Conservation (phyloP, 2,113 vertebrate genomes). For the Strix uralensis region DNA sequence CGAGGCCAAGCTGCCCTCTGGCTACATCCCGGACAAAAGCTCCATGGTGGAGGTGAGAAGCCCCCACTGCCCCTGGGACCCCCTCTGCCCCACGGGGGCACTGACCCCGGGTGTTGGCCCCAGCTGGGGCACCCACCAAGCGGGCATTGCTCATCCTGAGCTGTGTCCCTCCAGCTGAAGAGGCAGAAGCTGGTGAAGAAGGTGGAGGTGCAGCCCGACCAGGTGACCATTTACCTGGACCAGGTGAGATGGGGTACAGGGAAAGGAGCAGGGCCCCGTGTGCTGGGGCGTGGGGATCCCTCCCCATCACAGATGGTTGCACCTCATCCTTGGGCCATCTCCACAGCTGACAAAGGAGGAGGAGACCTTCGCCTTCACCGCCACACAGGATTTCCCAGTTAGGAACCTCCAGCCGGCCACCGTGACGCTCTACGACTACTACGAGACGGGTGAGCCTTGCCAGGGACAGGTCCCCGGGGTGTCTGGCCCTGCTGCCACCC, state of each 20-base stretch:
- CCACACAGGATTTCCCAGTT: not conserved
- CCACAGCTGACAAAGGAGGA: not conserved
- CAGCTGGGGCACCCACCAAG: not conserved
- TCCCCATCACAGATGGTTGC: accelerated
- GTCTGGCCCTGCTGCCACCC: not conserved
- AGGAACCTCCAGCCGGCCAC: slow-evolving; percentile 31
- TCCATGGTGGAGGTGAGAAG: slow-evolving; percentile 67
- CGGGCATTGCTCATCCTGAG: not conserved
- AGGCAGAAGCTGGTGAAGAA: slow-evolving; percentile 26
- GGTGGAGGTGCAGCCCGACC: slow-evolving; percentile 24
- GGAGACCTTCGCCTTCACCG: not conserved
- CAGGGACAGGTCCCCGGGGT: accelerated
- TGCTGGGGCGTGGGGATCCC: accelerated
- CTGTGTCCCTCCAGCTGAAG: not conserved
- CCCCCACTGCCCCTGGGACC: accelerated
- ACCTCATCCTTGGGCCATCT: not conserved
- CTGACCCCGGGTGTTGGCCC: not conserved
- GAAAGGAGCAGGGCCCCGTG: accelerated
- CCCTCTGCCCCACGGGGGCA: not conserved
- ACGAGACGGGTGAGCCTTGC: not conserved
- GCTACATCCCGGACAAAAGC: slow-evolving; percentile 64
- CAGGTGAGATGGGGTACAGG: not conserved
- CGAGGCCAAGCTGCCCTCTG: slow-evolving; percentile 79
- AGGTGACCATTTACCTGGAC: slow-evolving; percentile 53
- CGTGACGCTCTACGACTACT: slow-evolving; percentile 22